These are phyloP conservation scores for Chrysolina haemoptera DNA, from an alignment of 2,888 invertebrate species.

Conservation along the genomic window DNA sequence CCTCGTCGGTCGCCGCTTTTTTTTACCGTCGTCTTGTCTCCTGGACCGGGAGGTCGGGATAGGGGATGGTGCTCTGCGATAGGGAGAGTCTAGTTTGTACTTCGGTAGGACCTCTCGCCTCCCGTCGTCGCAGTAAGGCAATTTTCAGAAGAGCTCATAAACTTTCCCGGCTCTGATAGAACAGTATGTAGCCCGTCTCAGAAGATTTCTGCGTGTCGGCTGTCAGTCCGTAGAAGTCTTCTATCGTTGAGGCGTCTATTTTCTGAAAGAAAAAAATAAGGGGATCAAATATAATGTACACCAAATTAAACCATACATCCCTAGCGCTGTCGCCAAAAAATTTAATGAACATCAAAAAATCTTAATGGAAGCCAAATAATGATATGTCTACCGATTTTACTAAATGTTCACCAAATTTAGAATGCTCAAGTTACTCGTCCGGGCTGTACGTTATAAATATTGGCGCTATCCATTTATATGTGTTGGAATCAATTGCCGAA, in stretches of 20 bases:
- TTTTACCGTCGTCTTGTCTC: background rate
- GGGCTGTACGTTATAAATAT: too few species aligned
- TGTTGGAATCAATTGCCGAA: too few species aligned
- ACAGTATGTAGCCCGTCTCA: slow-evolving; percentile 99
- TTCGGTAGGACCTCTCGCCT: slow-evolving; percentile 30
- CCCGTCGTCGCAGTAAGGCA: slow-evolving; percentile 40
- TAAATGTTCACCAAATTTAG: too few species aligned
- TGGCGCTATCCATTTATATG: too few species aligned
- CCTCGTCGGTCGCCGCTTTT: slow-evolving; percentile 24
- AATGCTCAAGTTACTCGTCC: too few species aligned
- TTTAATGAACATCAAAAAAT: too few species aligned
- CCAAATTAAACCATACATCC: too few species aligned
- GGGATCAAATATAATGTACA: too few species aligned
- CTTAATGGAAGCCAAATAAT: too few species aligned
- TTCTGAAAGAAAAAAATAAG: slow-evolving; percentile 78
- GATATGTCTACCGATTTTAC: too few species aligned
- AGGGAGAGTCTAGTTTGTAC: slow-evolving; percentile 24
- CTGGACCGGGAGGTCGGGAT: background rate
- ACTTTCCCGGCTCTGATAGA: slow-evolving; percentile 89
- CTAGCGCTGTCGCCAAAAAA: too few species aligned
- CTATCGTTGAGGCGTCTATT: slow-evolving; percentile 98
- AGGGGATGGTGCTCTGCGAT: background rate
- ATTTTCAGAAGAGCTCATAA: slow-evolving; percentile 59
- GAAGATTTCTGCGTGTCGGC: slow-evolving; percentile 99
- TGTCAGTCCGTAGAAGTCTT: slow-evolving; percentile 99